Base-by-base conservation (phyloP, 2,797 vertebrate species). In the Catostomus latipinnis region DNA sequence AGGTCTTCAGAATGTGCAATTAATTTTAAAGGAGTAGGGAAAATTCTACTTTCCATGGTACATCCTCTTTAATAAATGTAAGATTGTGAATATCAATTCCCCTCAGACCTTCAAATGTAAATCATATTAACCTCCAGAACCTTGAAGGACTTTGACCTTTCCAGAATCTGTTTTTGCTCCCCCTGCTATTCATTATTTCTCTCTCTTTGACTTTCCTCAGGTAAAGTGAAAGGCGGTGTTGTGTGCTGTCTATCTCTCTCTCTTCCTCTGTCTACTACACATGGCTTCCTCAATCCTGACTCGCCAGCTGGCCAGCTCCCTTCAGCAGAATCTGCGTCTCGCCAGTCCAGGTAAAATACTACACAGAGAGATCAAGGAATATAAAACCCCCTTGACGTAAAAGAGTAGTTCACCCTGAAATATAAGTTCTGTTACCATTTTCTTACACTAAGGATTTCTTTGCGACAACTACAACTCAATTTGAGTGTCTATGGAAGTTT, bases 211-310 rank as follows among this genome's bases (percentile, higher is more conserved):
- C 22, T 18, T 71, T 76, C 16, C 11, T 6, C 74, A 83, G 74
- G 74, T 78, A 45, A 46, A 62, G 56, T 78, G 68, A 82, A 81
- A 78, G 78, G 52, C 82, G 78, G 57, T 76, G 73, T 74, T 71
- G 65, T 53, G 52, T 70, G n/a, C 67, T 71, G 18, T 76, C 70
- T 72, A 8, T 46, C 10, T 50, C 34, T 34, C 34, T 34, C 43
- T 80, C 62, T 78, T 53, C 11, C 34, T 63, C 58, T 69, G 1
- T 77, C 60, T 75, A 63, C 43, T 71, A 65, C 82, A 45, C 87
- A 98, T 99, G 97, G 96, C 94, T 0, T 92, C 92, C 7, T 92
- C 94, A 79, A 67, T 97, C 84, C 92, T 97, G 50, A 88, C 91
- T 81, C 93, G 93, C 60, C 94, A 93, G 57, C 87, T 97, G 61